Percentiles rank a stretch among this genome's conserved stretches.
Conservation (phyloP, 2,888 invertebrate genomes). For the Torymus tubicola region DNA sequence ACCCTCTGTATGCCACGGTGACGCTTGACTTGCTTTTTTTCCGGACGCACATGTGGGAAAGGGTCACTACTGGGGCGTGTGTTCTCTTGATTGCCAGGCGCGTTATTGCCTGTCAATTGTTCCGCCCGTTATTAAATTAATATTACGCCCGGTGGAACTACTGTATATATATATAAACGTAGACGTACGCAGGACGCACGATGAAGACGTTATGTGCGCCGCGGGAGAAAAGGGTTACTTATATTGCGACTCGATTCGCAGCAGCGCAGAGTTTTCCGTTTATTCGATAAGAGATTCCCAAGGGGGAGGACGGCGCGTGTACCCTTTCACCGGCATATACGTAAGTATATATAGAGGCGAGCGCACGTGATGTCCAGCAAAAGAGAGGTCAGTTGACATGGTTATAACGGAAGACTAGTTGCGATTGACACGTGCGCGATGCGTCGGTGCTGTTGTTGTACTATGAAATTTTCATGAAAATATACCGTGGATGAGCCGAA, state of each 20-base stretch:
- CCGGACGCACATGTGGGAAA: constrained; percentile 53
- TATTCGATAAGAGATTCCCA: constrained; percentile 70
- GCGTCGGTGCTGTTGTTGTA: background rate
- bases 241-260: constrained; percentile 43
- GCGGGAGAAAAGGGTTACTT: constrained; percentile 5
- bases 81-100: constrained; percentile 71
- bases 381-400: constrained; percentile 41
- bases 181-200: background rate
- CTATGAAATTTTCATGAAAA: constrained; percentile 38
- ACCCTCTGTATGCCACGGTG: too few species aligned
- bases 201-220: constrained; percentile 10
- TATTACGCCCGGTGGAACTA: constrained; percentile 66
- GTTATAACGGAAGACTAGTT: constrained; percentile 19
- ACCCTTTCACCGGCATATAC: constrained; percentile 20
- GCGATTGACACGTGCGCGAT: constrained; percentile 32
- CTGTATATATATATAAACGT: background rate
- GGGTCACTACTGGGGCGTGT: constrained; percentile 66
- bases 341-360: too few species aligned
- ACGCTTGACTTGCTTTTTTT: constrained; percentile 29
- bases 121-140: constrained; percentile 75
- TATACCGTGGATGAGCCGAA: background rate
- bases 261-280: constrained; percentile 66
- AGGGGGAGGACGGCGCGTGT: constrained; percentile 67
- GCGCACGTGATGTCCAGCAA: constrained; percentile 41
- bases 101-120: constrained; percentile 76